Conservation (phyloP, 1,140 invertebrate species). For the Lordiphosa collinella region DNA sequence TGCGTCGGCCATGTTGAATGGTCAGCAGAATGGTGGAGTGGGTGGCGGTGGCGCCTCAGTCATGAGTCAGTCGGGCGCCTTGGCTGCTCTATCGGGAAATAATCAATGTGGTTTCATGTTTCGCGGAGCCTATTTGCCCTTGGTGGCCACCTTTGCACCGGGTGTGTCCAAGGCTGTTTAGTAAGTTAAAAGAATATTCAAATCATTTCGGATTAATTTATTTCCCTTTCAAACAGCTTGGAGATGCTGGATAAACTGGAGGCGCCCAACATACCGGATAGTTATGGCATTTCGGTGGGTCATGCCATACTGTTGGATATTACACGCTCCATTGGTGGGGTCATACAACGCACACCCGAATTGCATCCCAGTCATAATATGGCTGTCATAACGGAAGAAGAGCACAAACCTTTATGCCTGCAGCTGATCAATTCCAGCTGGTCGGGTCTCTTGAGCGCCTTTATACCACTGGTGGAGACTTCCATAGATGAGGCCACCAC, state of each 20-base stretch:
- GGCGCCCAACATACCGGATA: slow-evolving; percentile 94
- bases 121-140: slow-evolving; percentile 93
- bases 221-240: slow-evolving; percentile 85
- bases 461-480: slow-evolving; percentile 95
- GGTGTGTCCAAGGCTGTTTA: slow-evolving; percentile 92
- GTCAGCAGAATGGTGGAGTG: slow-evolving; percentile 82
- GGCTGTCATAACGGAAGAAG: slow-evolving; percentile 81
- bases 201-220: too few species aligned
- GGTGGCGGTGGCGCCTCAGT: slow-evolving; percentile 8
- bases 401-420: slow-evolving; percentile 82
- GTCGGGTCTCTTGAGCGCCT: slow-evolving; percentile 94
- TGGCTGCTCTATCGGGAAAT: slow-evolving; percentile 68
- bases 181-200: too few species aligned
- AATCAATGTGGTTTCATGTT: slow-evolving; percentile 96
- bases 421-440: slow-evolving; percentile 96
- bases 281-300: slow-evolving; percentile 96
- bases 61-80: slow-evolving; percentile 32
- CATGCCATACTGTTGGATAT: slow-evolving; percentile 95
- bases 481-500: slow-evolving; percentile 95
- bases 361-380: slow-evolving; percentile 70
- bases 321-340: slow-evolving; percentile 85
- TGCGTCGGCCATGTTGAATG: slow-evolving; percentile 79
- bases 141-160: slow-evolving; percentile 90
- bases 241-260: slow-evolving; percentile 97
- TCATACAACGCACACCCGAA: slow-evolving; percentile 72